Conservation (phyloP, 2,888 invertebrate species). For the Yponomeuta cagnagella region DNA sequence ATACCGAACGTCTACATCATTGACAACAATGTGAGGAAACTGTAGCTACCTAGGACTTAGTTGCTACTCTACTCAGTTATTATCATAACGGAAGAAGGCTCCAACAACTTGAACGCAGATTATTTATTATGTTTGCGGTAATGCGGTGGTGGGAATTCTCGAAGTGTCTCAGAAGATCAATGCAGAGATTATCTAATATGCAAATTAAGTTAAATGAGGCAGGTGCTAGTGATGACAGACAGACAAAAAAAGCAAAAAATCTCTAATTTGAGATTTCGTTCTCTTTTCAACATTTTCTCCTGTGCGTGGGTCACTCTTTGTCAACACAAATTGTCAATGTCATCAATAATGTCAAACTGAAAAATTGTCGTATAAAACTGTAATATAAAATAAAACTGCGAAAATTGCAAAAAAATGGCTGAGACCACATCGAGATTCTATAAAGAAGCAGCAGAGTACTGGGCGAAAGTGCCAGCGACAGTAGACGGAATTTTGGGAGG, state of each 20-base stretch:
- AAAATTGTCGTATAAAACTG: not conserved
- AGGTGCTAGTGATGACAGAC: not conserved
- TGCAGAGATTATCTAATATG: too few species aligned
- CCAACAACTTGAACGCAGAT: not conserved
- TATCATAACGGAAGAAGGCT: not conserved
- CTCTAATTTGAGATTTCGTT: not conserved
- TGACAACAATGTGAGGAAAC: not conserved
- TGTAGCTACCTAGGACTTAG: not conserved
- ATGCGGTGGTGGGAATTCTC: not conserved
- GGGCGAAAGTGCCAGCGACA: slow-evolving; percentile 91
- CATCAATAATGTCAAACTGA: not conserved
- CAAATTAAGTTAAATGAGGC: not conserved
- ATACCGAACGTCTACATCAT: not conserved
- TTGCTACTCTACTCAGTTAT: not conserved
- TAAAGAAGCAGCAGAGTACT: slow-evolving; percentile 86
- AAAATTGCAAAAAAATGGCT: slow-evolving; percentile 17
- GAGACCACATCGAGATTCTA: slow-evolving; percentile 74
- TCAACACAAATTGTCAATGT: not conserved
- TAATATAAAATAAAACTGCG: not conserved
- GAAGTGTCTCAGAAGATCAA: too few species aligned
- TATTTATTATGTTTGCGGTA: not conserved
- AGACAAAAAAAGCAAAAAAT: not conserved
- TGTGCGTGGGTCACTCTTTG: not conserved
- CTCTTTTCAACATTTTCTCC: slow-evolving; percentile 3
- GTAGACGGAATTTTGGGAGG: slow-evolving; percentile 97